Conservation (phyloP, 2,888 invertebrate genomes). For the Lepidocyrtoides sp. region DNA sequence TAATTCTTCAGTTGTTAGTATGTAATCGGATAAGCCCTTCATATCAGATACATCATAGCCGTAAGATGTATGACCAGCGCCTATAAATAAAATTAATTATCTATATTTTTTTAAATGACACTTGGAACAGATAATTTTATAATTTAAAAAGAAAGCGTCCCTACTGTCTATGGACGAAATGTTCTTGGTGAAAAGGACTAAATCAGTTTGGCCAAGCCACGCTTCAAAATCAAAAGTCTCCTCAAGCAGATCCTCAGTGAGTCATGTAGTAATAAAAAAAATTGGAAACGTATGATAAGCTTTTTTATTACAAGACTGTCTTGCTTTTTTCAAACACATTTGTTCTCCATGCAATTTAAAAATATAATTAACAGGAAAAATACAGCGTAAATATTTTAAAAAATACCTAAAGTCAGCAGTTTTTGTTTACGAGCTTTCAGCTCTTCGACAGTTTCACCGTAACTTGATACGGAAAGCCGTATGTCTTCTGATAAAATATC, state of each 20-base stretch:
- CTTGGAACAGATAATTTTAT: background rate
- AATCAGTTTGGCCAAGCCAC: conserved; percentile 24
- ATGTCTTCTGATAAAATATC: too few relatives aligned
- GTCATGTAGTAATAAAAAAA: conserved; percentile 53
- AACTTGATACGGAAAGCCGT: conserved; percentile 40
- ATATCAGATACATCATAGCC: conserved; percentile 38
- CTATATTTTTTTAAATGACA: background rate
- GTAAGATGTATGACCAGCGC: background rate
- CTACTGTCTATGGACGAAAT: conserved; percentile 33
- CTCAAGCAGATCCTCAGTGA: conserved; percentile 48
- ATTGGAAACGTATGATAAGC: background rate
- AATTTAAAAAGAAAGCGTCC: background rate
- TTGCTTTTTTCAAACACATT: background rate
- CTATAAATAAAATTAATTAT: background rate
- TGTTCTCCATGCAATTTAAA: too few relatives aligned
- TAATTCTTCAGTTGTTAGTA: conserved; percentile 28
- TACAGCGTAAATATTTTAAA: background rate
- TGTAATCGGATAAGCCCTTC: conserved; percentile 14
- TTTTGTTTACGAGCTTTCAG: background rate
- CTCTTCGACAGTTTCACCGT: conserved; percentile 21
- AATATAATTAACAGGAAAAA: background rate
- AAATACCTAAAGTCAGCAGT: conserved; percentile 23
- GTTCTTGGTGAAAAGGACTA: conserved; percentile 3
- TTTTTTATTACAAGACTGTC: background rate
- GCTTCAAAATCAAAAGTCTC: conserved; percentile 53